Conservation (phyloP, 2,797 vertebrate species). For the Schizopygopsis malacanthus region DNA sequence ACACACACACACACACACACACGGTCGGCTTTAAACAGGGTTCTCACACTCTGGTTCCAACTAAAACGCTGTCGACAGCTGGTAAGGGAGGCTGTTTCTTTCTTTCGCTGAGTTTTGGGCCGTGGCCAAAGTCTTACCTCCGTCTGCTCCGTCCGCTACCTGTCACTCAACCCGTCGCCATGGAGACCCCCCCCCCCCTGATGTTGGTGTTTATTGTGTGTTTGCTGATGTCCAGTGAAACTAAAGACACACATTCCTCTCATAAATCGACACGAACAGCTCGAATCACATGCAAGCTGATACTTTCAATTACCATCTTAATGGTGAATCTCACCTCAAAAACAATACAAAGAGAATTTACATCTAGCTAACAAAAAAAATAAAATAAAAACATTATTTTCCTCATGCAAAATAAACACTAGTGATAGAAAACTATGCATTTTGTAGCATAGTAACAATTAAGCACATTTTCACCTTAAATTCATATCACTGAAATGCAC, state of each 20-base stretch:
- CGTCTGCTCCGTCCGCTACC: conserved; percentile 53
- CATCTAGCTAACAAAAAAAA: not conserved
- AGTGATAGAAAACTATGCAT: not conserved
- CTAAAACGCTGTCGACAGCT: conserved; percentile 57
- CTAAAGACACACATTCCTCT: not conserved
- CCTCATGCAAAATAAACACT: not conserved
- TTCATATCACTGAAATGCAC: not conserved
- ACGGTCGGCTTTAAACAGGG: conserved; percentile 18
- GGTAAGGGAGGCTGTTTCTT: conserved; percentile 50
- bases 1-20: conserved; percentile 23
- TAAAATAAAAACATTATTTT: no score
- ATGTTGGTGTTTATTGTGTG: not conserved
- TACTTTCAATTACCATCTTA: not conserved
- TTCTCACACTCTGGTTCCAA: conserved; percentile 46
- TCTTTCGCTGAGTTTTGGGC: conserved; percentile 57
- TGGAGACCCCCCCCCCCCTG: conserved; percentile 46
- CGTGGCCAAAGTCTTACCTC: conserved; percentile 61
- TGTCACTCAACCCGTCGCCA: conserved; percentile 60
- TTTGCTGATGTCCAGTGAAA: not conserved
- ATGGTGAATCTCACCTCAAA: not conserved
- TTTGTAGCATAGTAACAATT: not conserved
- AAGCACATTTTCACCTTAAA: not conserved
- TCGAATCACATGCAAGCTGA: not conserved
- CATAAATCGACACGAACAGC: not conserved
- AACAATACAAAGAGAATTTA: not conserved